phyloP scores from a whole-genome alignment of 2,888 invertebrate species.

The Papilio elwesi region DNA sequence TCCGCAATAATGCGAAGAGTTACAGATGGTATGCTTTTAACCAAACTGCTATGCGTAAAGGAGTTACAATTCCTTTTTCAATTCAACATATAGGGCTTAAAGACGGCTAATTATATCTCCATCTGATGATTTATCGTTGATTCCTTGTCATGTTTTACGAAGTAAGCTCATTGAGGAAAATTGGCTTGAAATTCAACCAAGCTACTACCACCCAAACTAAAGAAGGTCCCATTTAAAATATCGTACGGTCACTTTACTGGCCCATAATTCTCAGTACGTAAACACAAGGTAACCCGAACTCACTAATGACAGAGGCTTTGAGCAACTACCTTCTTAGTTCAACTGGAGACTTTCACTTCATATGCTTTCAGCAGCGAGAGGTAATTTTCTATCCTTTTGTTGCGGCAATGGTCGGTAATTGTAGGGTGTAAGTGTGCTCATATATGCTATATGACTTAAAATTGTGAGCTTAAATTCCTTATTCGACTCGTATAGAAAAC shows the following conservation, averaged over 20 bases:
- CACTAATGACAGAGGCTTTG: constrained; percentile 2
- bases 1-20: too few relatives aligned
- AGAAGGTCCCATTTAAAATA: neutral
- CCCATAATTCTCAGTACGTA: constrained; percentile 2
- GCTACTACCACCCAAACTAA: neutral
- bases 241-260: neutral
- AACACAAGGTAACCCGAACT: constrained; percentile 7
- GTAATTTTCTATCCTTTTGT: constrained; percentile 14
- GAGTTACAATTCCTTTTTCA: too few relatives aligned
- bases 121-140: too few relatives aligned
- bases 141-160: too few relatives aligned
- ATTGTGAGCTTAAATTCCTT: too few relatives aligned
- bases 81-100: too few relatives aligned
- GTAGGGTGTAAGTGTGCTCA: neutral
- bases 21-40: too few relatives aligned
- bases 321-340: neutral
- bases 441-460: neutral
- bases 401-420: constrained; percentile 7
- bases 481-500: too few relatives aligned
- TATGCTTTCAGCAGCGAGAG: neutral
- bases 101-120: too few relatives aligned
- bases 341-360: neutral
- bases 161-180: too few relatives aligned
- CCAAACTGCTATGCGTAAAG: too few relatives aligned
- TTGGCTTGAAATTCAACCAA: too few relatives aligned